These are phyloP conservation scores for Daboia siamensis DNA, from an alignment of 2,113 vertebrate genomes.

Conservation along the genomic window DNA sequence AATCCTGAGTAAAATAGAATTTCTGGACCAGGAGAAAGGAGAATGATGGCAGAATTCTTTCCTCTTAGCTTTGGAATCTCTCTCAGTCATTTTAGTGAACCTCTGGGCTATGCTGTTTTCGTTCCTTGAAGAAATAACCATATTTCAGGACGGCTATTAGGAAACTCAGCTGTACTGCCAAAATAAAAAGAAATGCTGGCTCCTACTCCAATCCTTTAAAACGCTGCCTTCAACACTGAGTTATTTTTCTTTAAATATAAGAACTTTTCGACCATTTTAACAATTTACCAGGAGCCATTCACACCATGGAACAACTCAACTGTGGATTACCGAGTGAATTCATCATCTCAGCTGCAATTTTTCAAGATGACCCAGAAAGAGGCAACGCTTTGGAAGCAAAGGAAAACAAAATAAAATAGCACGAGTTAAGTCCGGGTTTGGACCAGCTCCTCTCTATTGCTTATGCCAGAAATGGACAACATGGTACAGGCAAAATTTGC, in stretches of 20 bases:
- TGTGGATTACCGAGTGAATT: no score
- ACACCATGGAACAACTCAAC: no score
- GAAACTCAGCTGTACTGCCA: slow-evolving; percentile 44
- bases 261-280: not conserved
- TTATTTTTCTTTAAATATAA: not conserved
- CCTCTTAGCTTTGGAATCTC: slow-evolving; percentile 43
- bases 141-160: slow-evolving; percentile 43
- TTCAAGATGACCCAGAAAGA: no score
- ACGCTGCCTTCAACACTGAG: slow-evolving; percentile 26
- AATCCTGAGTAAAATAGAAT: no score
- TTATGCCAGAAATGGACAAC: not conserved
- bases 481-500: not conserved
- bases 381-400: no score
- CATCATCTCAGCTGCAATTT: no score
- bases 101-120: slow-evolving; percentile 52
- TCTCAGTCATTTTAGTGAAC: slow-evolving; percentile 59
- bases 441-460: not conserved
- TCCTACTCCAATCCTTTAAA: slow-evolving; percentile 20
- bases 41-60: slow-evolving; percentile 18
- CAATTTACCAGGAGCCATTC: not conserved
- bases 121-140: slow-evolving; percentile 28
- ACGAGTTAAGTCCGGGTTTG: not conserved
- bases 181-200: slow-evolving; percentile 13
- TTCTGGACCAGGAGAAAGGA: slow-evolving; percentile 42
- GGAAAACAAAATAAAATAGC: no score